Base-by-base conservation (phyloP, 1,140 invertebrate species). In the Stegodyphus mimosarum region DNA sequence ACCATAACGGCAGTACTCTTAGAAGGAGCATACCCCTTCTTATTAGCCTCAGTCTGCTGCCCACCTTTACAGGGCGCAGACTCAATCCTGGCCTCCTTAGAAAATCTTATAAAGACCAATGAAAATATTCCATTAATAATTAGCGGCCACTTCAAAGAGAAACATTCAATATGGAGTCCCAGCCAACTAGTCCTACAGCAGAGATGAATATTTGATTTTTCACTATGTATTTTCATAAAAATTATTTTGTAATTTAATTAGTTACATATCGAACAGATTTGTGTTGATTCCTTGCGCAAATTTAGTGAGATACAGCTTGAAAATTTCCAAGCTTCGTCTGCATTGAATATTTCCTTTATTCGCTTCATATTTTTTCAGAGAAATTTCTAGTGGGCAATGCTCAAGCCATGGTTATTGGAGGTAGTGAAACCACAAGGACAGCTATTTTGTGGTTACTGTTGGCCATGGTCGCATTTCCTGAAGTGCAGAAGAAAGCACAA, bases 401-500 rank as follows among this genome's bases (percentile, higher is more conserved):
- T 17, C 52, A 70, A 52, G 78, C 75, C 11, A 80, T 90, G 50
- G 67, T 89, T 10, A 67, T 84, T 17, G 89, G 86, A 13, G 89
- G 89, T 15, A 89, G 86, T 17, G 88, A 89, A 67, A 89, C 89
- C 0, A 79, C 88, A 3, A 48, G 70, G 10, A 87, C 86, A 10
- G 86, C 87, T 5, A 17, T 89, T 0, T 67, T 67, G 48, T 89
- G 89, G 88, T n/a, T 80, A 10, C 67, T 90, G 15, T 48, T 88
- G 1, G 83, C 79, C 5, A 87, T 89, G 77, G 86, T 72, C 0
- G 15, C 69, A 13, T 84, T 85, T 79, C 88, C 86, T 0, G 86
- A 89, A 7, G 66, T 88, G 15, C 89, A 90, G 69, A 66, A 86
- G 17, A 89, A 79, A 63, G 78, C 88, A 0, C 87, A 88, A 7